Percentiles rank a stretch among this genome's conserved stretches.
Evolutionary conservation across 2,888 invertebrate species (phyloP).

Genomic region (Chloroclysta siterata): DNA sequence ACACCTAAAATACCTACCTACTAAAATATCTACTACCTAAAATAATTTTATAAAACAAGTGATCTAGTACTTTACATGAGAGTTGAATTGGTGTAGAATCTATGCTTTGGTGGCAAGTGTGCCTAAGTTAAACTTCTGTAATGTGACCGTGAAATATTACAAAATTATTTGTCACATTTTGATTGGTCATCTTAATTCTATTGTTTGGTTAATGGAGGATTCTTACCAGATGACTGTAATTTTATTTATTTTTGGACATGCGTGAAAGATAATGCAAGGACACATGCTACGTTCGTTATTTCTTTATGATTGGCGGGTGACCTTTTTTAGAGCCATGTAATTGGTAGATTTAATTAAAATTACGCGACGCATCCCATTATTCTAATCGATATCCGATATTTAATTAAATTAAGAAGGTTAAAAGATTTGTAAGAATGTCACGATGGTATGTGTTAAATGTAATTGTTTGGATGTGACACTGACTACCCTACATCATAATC

Average conservation of each 20-base stretch:
- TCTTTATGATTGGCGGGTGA: slow-evolving; percentile 1
- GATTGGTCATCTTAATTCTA: slow-evolving; percentile 27
- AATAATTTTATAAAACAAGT: too few species aligned
- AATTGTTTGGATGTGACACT: too few species aligned
- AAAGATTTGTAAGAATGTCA: too few species aligned
- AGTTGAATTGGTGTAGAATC: background rate
- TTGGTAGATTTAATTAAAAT: background rate
- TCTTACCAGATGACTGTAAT: slow-evolving; percentile 2
- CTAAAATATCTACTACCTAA: too few species aligned
- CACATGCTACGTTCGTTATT: background rate
- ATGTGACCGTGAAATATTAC: slow-evolving; percentile 33
- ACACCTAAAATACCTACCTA: too few species aligned
- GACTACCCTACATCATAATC: too few species aligned
- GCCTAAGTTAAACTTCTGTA: slow-evolving; percentile 27
- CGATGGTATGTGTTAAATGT: too few species aligned
- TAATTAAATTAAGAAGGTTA: too few species aligned
- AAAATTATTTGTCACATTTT: slow-evolving; percentile 24
- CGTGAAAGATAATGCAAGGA: slow-evolving; percentile 10
- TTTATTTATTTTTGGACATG: slow-evolving; percentile 4
- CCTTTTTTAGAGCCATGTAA: slow-evolving; percentile 2
- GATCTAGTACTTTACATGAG: too few species aligned
- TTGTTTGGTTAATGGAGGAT: slow-evolving; percentile 16
- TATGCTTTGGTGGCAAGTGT: slow-evolving; percentile 1
- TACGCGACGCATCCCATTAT: background rate
- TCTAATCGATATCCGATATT: too few species aligned